Evolutionary conservation across 2,888 invertebrate species (phyloP).

Genomic region (Drosophila mayaguana): DNA sequence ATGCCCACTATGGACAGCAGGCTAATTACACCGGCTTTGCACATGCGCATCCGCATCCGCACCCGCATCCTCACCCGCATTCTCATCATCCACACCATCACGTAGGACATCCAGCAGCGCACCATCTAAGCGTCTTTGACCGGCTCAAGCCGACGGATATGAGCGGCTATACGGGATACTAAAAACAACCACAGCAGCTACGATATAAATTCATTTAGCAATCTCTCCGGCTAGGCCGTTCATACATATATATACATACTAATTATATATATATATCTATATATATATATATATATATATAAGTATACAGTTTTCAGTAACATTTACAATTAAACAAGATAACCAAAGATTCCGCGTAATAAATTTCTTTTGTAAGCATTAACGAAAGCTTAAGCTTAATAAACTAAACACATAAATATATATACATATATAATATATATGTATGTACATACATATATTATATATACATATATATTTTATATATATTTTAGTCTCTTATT

Average conservation of each 20-base stretch:
- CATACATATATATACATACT: constrained; percentile 25
- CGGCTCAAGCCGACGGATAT: constrained; percentile 86
- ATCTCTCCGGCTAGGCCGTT: constrained; percentile 65
- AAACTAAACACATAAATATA: constrained; percentile 15
- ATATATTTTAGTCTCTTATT: neutral
- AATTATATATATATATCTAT: constrained; percentile 1
- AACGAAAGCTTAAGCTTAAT: constrained; percentile 3
- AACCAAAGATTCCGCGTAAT: constrained; percentile 76
- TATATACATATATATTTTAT: constrained; percentile 9
- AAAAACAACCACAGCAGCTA: constrained; percentile 3
- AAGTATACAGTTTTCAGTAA: constrained; percentile 41
- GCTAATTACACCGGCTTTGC: constrained; percentile 61
- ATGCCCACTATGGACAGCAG: constrained; percentile 84
- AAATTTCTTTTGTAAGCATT: constrained; percentile 56
- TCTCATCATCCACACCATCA: constrained; percentile 71
- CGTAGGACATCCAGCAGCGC: constrained; percentile 75
- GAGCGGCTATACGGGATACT: constrained; percentile 86
- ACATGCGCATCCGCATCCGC: constrained; percentile 48
- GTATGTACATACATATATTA: neutral
- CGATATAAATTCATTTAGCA: constrained; percentile 41
- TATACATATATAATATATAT: neutral
- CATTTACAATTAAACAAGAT: constrained; percentile 58
- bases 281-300: constrained; percentile 9
- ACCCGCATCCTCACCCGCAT: constrained; percentile 42
- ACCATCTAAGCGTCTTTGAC: constrained; percentile 85